phyloP scores from a whole-genome alignment of 2,888 invertebrate genomes.

The Chymomyza fuscimana region DNA sequence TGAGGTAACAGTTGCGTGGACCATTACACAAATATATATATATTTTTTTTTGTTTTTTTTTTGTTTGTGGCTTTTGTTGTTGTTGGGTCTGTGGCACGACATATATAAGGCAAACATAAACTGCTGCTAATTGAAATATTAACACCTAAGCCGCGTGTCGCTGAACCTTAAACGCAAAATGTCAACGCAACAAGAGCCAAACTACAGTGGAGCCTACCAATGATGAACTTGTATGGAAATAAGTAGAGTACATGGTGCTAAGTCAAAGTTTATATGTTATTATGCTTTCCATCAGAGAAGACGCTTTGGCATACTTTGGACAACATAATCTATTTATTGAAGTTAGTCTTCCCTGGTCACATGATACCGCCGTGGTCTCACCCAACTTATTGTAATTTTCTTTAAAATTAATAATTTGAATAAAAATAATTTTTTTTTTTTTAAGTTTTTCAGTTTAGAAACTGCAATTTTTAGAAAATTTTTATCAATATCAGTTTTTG shows the following conservation, averaged over 20 bases:
- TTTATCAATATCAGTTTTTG: too few relatives aligned
- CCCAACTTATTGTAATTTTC: too few relatives aligned
- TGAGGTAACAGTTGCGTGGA: conserved; percentile 61
- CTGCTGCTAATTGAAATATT: conserved; percentile 68
- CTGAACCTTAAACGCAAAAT: conserved; percentile 34
- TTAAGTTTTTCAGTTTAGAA: too few relatives aligned
- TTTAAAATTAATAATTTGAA: too few relatives aligned
- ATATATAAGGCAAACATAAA: conserved; percentile 45
- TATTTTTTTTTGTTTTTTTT: conserved; percentile 40
- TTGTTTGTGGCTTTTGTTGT: background rate
- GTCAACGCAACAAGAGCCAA: conserved; percentile 45
- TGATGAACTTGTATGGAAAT: background rate
- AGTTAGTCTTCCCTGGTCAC: too few relatives aligned
- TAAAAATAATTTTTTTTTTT: too few relatives aligned
- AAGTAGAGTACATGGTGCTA: background rate
- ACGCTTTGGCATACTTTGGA: too few relatives aligned
- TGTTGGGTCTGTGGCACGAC: conserved; percentile 28
- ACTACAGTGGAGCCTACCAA: background rate
- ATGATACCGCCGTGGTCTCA: too few relatives aligned
- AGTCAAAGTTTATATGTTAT: background rate
- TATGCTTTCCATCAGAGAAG: too few relatives aligned
- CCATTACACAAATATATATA: conserved; percentile 41
- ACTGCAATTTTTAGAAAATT: too few relatives aligned
- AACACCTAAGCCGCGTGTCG: conserved; percentile 50
- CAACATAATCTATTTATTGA: too few relatives aligned